These are phyloP conservation scores for rat (Rattus norvegicus) DNA, from an alignment of 2,113 vertebrate genomes.

Conservation along the genomic window GRCr8 NC_086038.1:43625501-43626000, in stretches of 20 bases:
- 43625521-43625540: too few relatives aligned
- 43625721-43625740: background rate
- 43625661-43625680: background rate
- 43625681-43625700: background rate
- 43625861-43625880: background rate
- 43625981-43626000: background rate
- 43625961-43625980: background rate
- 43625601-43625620: background rate
- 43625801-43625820: background rate
- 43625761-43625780: background rate
- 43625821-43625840: conserved; percentile 8
- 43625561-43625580: too few relatives aligned
- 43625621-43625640: background rate
- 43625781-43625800: background rate
- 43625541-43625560: too few relatives aligned
- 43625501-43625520: background rate
- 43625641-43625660: too few relatives aligned
- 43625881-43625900: background rate
- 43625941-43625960: background rate
- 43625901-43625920: background rate
- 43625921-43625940: background rate
- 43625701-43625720: background rate
- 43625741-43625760: background rate
- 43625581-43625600: too few relatives aligned
- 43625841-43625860: background rate